These are phyloP conservation scores for Eupeodes latifasciatus DNA, from an alignment of 2,888 invertebrate species.

Conservation along the genomic window DNA sequence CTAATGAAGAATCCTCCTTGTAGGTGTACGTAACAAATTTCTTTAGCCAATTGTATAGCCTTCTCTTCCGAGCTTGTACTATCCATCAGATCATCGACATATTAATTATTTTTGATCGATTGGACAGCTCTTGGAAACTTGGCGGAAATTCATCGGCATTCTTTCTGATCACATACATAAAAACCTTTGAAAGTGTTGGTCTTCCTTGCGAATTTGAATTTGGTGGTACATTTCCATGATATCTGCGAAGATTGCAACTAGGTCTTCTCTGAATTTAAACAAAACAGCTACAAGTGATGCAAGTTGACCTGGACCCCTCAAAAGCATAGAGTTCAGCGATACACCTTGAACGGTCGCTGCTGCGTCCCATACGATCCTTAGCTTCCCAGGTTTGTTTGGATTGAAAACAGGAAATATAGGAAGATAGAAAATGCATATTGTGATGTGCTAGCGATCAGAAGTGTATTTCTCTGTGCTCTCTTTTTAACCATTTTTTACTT, in stretches of 20 bases:
- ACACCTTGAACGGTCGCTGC: slow-evolving; percentile 7
- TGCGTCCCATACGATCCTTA: slow-evolving; percentile 13
- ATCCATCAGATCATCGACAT: slow-evolving; percentile 7
- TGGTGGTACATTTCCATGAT: slow-evolving; percentile 29
- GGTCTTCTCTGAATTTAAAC: background rate
- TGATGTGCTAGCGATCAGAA: too few relatives aligned
- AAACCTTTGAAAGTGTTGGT: slow-evolving; percentile 23
- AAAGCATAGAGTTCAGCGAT: slow-evolving; percentile 15
- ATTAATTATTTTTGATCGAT: background rate
- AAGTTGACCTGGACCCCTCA: slow-evolving; percentile 16
- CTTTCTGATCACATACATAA: slow-evolving; percentile 11
- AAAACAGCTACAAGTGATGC: background rate
- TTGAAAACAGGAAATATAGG: background rate
- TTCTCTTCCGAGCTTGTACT: background rate
- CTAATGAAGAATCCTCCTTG: slow-evolving; percentile 10
- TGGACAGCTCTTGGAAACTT: background rate
- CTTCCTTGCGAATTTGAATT: slow-evolving; percentile 1
- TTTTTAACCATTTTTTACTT: too few relatives aligned
- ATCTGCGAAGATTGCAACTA: background rate
- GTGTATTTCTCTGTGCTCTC: too few relatives aligned
- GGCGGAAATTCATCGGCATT: background rate
- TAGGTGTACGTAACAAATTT: too few relatives aligned
- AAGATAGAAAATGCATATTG: too few relatives aligned
- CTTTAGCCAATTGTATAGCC: background rate
- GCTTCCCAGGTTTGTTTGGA: slow-evolving; percentile 8